Evolutionary conservation across 2,888 invertebrate species (phyloP).

Genomic region (Chorisops tibialis): DNA sequence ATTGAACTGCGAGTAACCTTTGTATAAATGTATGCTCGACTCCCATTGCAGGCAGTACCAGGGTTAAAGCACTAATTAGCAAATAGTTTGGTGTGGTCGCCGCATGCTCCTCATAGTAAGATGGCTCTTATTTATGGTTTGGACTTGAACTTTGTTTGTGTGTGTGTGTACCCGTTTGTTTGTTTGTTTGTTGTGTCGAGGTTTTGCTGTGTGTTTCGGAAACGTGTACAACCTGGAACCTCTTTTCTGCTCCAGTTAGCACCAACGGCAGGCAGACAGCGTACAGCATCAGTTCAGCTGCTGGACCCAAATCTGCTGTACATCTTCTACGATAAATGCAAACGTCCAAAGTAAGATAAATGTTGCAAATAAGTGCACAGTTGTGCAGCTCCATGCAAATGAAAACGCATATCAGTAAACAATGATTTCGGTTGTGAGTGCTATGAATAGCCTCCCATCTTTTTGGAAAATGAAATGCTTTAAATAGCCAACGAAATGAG

Average conservation of each 20-base stretch:
- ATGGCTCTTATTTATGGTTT: no score
- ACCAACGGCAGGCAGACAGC: background rate
- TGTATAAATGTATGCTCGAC: background rate
- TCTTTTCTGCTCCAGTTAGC: conserved; percentile 14
- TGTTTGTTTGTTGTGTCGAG: no score
- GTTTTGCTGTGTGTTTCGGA: no score
- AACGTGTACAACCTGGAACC: background rate
- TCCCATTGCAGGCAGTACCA: background rate
- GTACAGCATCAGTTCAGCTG: background rate
- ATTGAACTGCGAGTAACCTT: background rate
- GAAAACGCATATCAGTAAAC: conserved; percentile 8
- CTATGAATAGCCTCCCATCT: no score
- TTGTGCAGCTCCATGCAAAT: background rate
- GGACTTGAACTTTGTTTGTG: no score
- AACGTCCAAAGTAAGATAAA: conserved; percentile 4
- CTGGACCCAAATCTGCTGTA: background rate
- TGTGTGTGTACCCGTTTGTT: no score
- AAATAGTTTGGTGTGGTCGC: conserved; percentile 7
- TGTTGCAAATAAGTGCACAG: background rate
- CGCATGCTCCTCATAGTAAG: no score
- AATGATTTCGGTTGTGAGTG: background rate
- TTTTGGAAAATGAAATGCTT: no score
- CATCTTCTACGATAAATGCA: background rate
- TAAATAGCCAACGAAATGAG: no score
- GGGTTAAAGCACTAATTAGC: conserved; percentile 16